Conservation (phyloP, 2,797 vertebrate genomes). For the Tapera naevia region DNA sequence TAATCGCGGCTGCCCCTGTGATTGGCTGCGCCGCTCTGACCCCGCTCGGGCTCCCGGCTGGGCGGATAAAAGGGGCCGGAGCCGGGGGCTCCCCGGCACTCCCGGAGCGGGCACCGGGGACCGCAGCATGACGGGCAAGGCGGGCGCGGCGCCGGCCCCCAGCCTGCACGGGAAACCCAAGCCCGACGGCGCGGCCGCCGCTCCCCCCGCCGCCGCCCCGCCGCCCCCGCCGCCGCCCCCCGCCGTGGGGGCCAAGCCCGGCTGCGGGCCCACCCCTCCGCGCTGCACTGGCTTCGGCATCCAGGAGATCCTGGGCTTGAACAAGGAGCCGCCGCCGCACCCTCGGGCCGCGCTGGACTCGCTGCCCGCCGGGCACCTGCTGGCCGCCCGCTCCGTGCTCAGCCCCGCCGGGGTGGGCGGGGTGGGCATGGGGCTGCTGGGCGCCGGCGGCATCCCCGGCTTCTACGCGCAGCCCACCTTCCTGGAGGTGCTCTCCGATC, state of each 20-base stretch:
- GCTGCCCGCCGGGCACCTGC: constrained; percentile 88
- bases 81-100: constrained; percentile 87
- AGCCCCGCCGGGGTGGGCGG: constrained; percentile 86
- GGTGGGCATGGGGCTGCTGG: constrained; percentile 91
- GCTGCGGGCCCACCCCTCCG: constrained; percentile 77
- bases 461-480: constrained; percentile 95
- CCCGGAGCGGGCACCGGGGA: constrained; percentile 90
- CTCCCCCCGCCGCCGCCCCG: constrained; percentile 58
- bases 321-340: constrained; percentile 91
- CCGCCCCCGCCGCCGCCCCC: constrained; percentile 68
- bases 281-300: constrained; percentile 97
- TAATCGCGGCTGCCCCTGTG: constrained; percentile 85
- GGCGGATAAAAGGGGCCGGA: constrained; percentile 97
- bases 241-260: constrained; percentile 66
- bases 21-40: constrained; percentile 93
- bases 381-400: constrained; percentile 90
- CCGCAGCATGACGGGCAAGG: constrained; percentile 91
- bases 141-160: constrained; percentile 85
- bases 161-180: constrained; percentile 79
- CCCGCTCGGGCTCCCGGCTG: constrained; percentile 91
- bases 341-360: constrained; percentile 82
- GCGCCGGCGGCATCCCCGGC: constrained; percentile 88
- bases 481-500: constrained; percentile 91
- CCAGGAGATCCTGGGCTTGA: constrained; percentile 96
- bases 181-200: constrained; percentile 78